A percentile compares a stretch with the other conserved stretches of the same genome.
Evolutionary conservation across 2,113 vertebrate species (phyloP).

Genomic region (Xenopus tropicalis): DNA sequence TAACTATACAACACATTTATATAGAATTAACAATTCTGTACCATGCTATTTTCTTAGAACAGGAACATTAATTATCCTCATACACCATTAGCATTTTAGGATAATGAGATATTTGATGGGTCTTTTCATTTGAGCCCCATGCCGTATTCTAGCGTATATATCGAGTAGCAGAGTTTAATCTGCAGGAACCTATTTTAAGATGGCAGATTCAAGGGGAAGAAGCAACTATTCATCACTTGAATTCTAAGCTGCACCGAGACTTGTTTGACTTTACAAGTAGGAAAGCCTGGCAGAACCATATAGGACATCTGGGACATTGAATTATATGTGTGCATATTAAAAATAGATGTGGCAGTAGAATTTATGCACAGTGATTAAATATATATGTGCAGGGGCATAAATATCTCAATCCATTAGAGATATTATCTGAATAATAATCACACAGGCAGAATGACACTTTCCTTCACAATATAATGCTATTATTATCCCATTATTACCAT

Average conservation of each 20-base stretch:
- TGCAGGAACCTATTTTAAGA: no score
- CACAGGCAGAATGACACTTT: conserved; percentile 6
- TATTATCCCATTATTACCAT: no score
- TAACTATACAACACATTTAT: no score
- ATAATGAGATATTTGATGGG: no score
- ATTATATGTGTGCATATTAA: conserved; percentile 36
- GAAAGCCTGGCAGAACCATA: conserved; percentile 5
- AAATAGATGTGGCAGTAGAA: conserved; percentile 24
- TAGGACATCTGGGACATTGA: conserved; percentile 25
- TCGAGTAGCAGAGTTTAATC: no score
- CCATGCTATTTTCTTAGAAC: no score
- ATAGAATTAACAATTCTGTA: no score
- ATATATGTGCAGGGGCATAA: conserved; percentile 23
- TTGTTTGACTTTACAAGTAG: conserved; percentile 3
- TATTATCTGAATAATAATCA: conserved; percentile 14
- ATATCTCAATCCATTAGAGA: conserved; percentile 7
- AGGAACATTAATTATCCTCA: no score
- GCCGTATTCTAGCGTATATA: no score
- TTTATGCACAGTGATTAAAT: conserved; percentile 25
- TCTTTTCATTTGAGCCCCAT: no score
- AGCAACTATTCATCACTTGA: conserved; percentile 15
- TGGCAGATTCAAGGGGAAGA: conserved; percentile 9
- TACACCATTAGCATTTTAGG: no score
- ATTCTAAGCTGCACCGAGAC: neutral
- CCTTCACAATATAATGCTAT: neutral